These are phyloP conservation scores for Leptosomus discolor DNA, from an alignment of 2,113 vertebrate species.

Conservation along the genomic window DNA sequence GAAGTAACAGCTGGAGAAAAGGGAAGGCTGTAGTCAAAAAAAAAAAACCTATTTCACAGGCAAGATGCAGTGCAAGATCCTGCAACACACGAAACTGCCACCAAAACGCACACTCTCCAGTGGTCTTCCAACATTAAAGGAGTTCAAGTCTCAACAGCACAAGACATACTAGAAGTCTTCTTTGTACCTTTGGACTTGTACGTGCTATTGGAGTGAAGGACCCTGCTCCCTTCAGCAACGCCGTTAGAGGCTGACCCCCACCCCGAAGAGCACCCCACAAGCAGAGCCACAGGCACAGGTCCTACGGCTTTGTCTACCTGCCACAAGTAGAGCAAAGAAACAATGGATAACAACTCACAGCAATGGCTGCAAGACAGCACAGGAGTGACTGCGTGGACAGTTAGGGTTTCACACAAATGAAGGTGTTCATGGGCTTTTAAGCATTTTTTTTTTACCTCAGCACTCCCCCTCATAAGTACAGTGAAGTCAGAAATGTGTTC, in stretches of 20 bases:
- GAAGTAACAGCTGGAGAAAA: background rate
- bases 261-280: background rate
- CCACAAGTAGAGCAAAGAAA: background rate
- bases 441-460: background rate
- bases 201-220: background rate
- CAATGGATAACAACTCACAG: background rate
- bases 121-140: background rate
- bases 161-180: background rate
- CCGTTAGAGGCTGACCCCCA: background rate
- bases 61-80: background rate
- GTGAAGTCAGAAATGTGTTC: background rate
- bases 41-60: background rate
- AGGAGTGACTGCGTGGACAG: fast-evolving
- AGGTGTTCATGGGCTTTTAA: background rate
- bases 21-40: background rate
- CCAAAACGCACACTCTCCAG: fast-evolving
- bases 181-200: background rate
- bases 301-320: background rate
- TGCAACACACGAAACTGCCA: background rate
- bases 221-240: background rate
- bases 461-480: background rate
- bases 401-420: background rate
- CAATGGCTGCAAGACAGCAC: background rate
- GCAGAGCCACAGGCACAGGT: background rate
- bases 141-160: background rate